phyloP scores from a whole-genome alignment of 1,140 invertebrate species.

The Gryllus bimaculatus region DNA sequence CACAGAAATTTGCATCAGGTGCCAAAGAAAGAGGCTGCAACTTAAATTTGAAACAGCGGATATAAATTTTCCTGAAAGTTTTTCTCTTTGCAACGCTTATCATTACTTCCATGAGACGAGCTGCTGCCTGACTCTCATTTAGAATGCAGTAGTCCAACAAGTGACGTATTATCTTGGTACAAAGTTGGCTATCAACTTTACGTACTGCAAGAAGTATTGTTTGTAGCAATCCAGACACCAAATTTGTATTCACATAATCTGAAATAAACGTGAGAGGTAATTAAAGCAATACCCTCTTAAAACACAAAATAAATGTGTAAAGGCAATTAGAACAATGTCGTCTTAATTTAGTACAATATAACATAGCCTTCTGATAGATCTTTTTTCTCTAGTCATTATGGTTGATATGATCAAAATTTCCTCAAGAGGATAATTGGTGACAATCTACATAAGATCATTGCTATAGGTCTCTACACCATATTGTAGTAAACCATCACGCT shows the following conservation, averaged over 20 bases:
- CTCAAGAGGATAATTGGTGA: no score
- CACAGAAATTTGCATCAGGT: conserved; percentile 7
- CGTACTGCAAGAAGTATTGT: conserved; percentile 52
- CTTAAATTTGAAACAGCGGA: conserved; percentile 13
- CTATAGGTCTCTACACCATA: no score
- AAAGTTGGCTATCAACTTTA: conserved; percentile 45
- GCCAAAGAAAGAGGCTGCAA: neutral
- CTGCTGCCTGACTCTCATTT: conserved; percentile 46
- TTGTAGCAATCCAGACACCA: conserved; percentile 64
- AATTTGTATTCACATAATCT: conserved; percentile 55
- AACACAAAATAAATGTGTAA: no score
- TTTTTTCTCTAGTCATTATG: no score
- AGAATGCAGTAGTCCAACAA: conserved; percentile 52
- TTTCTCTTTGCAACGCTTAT: conserved; percentile 10
- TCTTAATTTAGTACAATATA: neutral
- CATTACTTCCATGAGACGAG: conserved; percentile 14
- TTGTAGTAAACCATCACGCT: no score
- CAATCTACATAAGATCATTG: no score
- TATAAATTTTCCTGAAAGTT: conserved; percentile 17
- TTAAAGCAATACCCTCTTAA: neutral
- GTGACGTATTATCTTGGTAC: conserved; percentile 47
- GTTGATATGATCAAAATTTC: no score
- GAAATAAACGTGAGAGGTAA: conserved; percentile 22
- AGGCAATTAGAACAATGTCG: neutral
- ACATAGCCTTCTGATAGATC: no score